These are phyloP conservation scores for Ecliptopera silaceata DNA, from an alignment of 2,888 invertebrate species.

Conservation along the genomic window DNA sequence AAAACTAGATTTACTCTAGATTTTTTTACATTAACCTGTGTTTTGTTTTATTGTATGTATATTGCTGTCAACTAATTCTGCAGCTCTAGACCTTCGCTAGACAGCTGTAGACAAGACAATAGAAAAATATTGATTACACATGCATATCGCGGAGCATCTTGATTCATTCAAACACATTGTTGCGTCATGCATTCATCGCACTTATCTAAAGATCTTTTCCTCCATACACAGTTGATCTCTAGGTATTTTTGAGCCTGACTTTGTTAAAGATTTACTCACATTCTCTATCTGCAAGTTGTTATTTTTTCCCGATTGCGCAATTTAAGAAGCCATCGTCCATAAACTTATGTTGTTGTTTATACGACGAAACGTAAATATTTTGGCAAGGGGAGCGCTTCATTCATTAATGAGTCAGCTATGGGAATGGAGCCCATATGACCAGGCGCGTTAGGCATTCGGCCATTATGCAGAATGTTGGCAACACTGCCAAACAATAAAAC, in stretches of 20 bases:
- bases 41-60: background rate
- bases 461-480: slow-evolving; percentile 44
- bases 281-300: slow-evolving; percentile 4
- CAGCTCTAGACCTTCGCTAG: slow-evolving; percentile 33
- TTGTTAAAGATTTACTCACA: slow-evolving; percentile 6
- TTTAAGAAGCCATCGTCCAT: slow-evolving; percentile 26
- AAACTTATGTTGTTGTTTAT: slow-evolving; percentile 33
- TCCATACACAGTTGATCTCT: slow-evolving; percentile 3
- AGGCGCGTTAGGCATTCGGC: slow-evolving; percentile 41
- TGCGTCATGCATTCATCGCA: slow-evolving; percentile 8
- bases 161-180: slow-evolving; percentile 19
- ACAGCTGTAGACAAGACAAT: slow-evolving; percentile 24
- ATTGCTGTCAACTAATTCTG: slow-evolving; percentile 1
- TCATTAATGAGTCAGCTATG: slow-evolving; percentile 47
- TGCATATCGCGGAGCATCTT: slow-evolving; percentile 21
- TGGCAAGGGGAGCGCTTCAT: slow-evolving; percentile 44
- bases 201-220: slow-evolving; percentile 5
- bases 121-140: slow-evolving; percentile 26
- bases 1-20: background rate
- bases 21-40: background rate
- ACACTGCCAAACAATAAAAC: slow-evolving; percentile 42
- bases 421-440: slow-evolving; percentile 39
- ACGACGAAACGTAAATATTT: slow-evolving; percentile 44
- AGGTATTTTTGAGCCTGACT: slow-evolving; percentile 4
- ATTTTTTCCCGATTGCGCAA: slow-evolving; percentile 20